phyloP scores from a whole-genome alignment of 2,113 vertebrate genomes.

The Paramormyrops kingsleyae region DNA sequence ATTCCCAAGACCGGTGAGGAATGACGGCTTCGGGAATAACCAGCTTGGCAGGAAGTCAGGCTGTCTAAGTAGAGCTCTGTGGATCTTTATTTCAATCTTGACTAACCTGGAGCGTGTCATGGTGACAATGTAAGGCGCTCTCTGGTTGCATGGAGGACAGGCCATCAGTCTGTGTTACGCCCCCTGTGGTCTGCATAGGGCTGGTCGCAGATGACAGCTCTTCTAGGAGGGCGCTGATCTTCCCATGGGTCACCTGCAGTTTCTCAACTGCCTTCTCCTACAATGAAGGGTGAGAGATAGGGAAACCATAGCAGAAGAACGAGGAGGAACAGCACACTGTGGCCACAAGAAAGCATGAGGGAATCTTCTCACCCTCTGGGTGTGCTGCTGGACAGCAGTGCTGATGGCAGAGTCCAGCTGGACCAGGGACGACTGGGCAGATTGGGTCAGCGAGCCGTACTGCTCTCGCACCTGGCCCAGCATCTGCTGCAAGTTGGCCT shows the following conservation, averaged over 20 bases:
- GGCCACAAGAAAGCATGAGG: background rate
- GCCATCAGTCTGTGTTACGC: slow-evolving; percentile 21
- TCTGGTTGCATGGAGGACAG: slow-evolving; percentile 36
- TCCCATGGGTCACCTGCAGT: slow-evolving; percentile 76
- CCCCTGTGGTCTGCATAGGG: slow-evolving; percentile 25
- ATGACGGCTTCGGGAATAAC: background rate
- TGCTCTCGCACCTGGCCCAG: slow-evolving; percentile 74
- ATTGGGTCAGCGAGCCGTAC: slow-evolving; percentile 67
- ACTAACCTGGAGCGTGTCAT: slow-evolving; percentile 75
- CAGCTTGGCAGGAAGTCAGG: background rate
- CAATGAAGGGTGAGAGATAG: slow-evolving; percentile 23
- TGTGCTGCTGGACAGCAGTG: slow-evolving; percentile 80
- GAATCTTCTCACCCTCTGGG: slow-evolving; percentile 73
- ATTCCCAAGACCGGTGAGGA: background rate
- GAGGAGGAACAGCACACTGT: background rate
- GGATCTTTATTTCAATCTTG: background rate
- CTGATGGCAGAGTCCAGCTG: slow-evolving; percentile 72
- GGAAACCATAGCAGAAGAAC: background rate
- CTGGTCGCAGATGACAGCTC: slow-evolving; percentile 49
- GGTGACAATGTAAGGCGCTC: slow-evolving; percentile 62
- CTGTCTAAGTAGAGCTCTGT: background rate
- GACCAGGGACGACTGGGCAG: slow-evolving; percentile 61
- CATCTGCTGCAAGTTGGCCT: slow-evolving; percentile 60
- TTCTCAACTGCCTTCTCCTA: slow-evolving; percentile 85
- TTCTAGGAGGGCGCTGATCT: slow-evolving; percentile 73